Percentiles rank a stretch among this genome's conserved stretches.
Conservation (phyloP, 2,797 vertebrate species). For the Silurus lanzhouensis region DNA sequence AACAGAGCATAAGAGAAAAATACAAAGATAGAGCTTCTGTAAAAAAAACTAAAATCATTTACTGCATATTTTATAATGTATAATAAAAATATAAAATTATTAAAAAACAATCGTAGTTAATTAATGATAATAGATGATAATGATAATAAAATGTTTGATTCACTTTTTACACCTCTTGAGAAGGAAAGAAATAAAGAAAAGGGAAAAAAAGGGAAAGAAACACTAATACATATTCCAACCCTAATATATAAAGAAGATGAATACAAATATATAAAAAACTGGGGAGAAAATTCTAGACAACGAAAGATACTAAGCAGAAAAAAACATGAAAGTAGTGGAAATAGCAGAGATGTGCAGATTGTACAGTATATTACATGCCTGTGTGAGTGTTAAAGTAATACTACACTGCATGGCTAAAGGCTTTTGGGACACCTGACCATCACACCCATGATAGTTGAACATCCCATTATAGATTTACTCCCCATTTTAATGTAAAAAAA, state of each 20-base stretch:
- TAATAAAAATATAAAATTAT: background rate
- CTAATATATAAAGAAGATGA: background rate
- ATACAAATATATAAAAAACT: background rate
- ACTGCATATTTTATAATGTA: background rate
- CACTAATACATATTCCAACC: background rate
- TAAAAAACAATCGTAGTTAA: no score
- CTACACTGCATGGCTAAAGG: background rate
- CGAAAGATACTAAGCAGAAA: background rate
- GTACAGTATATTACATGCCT: background rate
- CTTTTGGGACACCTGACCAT: background rate
- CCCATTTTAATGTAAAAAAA: background rate
- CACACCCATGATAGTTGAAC: background rate
- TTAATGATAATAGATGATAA: background rate
- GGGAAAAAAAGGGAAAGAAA: background rate
- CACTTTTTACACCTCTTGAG: background rate
- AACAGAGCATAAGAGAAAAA: slow-evolving; percentile 11
- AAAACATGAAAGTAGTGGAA: background rate
- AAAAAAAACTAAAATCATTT: background rate
- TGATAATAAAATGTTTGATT: background rate
- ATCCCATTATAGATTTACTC: background rate
- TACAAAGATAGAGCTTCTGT: slow-evolving; percentile 8
- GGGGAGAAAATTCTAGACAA: background rate
- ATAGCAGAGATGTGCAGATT: background rate
- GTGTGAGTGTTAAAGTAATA: background rate
- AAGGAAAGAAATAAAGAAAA: background rate